Evolutionary conservation across 2,113 vertebrate genomes (phyloP), one percentile per base, ranked within the genome.

Genomic region (Gobio gobio): DNA sequence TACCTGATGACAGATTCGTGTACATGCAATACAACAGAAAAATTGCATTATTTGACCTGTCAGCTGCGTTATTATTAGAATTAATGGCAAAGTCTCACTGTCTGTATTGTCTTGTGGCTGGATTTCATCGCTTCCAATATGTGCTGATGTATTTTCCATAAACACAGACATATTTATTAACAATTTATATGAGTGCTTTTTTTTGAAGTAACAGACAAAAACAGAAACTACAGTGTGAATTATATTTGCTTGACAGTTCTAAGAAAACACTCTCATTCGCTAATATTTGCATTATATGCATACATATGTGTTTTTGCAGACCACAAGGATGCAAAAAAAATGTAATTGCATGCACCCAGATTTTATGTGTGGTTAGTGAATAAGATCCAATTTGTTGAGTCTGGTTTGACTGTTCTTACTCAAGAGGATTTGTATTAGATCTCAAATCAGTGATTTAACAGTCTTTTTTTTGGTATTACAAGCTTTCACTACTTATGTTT

Each of bases 91-190:
- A 18, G 47, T 49, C 36, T 83, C 33, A 54, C 64, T 79, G 88
- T 87, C 87, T 73, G 78, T 78, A 16, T 88, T 87, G 68, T n/a
- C 16, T 36, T 43, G 56, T 33, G 78, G 84, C 51, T 78, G 83
- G 86, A 89, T 86, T 59, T 85, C 70, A 85, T 90, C 82, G 77
- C 58, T 74, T 74, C 85, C 87, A 89, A 89, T 91, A 86, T 76
- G 20, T 85, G 63, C 43, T 87, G 85, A 89, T 88, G 66, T 88
- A 85, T 90, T 88, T 68, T 33, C 33, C 18, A 58, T 83, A 49
- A 78, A 85, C 29, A 63, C 84, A 29, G 81, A 54, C 8, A 8
- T 59, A 33, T 18, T 10, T 51, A 29, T 51, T 64, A 70, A 22
- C 16, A 20, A 1, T 66, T 66, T 66, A 66, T 3, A 18, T 18